Evolutionary conservation across 2,113 vertebrate genomes (phyloP), one percentile per base, ranked within the genome.

Genomic region (Triplophysa tibetana): DNA sequence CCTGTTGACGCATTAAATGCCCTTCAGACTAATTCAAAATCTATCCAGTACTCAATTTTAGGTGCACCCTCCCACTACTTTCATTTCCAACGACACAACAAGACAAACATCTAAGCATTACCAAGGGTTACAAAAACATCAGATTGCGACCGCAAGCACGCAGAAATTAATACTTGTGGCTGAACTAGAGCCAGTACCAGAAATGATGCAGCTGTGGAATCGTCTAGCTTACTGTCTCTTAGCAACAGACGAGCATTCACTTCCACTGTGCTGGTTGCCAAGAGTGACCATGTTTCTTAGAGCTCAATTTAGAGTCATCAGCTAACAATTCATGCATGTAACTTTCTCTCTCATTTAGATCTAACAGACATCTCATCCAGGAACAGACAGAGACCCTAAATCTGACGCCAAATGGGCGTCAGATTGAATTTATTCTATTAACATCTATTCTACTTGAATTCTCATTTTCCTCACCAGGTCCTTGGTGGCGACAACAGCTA

Each of bases 181-280:
- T 58, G 70, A 11, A 38, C 4, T 60, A 41, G 68, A n/a, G 83
- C 43, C 24, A 74, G 26, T 78, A 52, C 79, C 72, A 86, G 83
- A 73, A 85, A 85, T 70, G 79, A 76, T 88, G 80, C 72, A 70
- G 75, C 80, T 70, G 21, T 75, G 78, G 83, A 80, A 66, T 82
- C 81, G 85, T 83, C 84, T 86, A 88, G 84, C 88, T 85, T 88
- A 81, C 86, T 1, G 92, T 93, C 88, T 90, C 92, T 88, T 93
- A 92, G 92, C 91, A 93, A 93, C 92, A 89, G 88, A 87, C 63
- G 81, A 82, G 63, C 87, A 85, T 87, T 82, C 75, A 82, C 77
- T 74, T 86, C 77, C 73, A 72, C 67, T 80, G 54, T 77, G 62
- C 73, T 48, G 68, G 82, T 79, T 81, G 85, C 82, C 64, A 76